Base-by-base conservation (phyloP, 2,888 invertebrate genomes). In the Lathronympha strigana region DNA sequence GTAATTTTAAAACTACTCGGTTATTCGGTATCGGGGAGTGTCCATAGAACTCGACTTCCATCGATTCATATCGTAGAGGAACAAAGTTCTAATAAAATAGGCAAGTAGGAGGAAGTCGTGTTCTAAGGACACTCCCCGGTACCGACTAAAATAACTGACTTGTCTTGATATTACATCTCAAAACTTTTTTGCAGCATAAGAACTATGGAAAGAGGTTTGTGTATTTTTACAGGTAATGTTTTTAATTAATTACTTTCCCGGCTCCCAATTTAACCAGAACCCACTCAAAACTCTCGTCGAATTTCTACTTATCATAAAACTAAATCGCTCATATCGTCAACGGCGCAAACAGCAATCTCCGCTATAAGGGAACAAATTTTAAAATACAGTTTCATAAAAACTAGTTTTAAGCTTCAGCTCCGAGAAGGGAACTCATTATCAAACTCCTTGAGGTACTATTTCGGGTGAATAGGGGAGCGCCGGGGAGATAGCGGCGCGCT, bases 371-470 rank as follows among this genome's bases (percentile, higher is more conserved):
- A 74, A 79, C 73, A 78, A 82, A 84, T 85, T 84, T 86, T 84
- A 79, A 78, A 84, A 85, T 83, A 83, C 78, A 80, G 80, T 84
- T 70, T 81, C 84, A 78, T 83, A 84, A 86, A 86, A 74, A 70
- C 72, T 61, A 71, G 67, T 87, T 83, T 81, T 84, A 76, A 73
- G 73, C 79, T 80, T 76, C 78, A 79, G 79, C 80, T 53, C 66
- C 63, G 83, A 85, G 81, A 83, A 84, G 85, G 85, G 84, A 89
- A 85, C 88, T 90, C 90, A 90, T 90, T 90, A 90, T 86, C 82
- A 73, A 89, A 88, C 87, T 88, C 88, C 88, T 89, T 84, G 86
- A 89, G 87, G 87, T 87, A 88, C 87, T 88, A 89, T 90, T 90
- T 90, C 80, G 87, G 88, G 77, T 90, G 90, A 90, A 90, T 88